These are phyloP conservation scores for Crossoptilon crossoptilon DNA, from an alignment of 2,797 vertebrate genomes.

Conservation along the genomic window DNA sequence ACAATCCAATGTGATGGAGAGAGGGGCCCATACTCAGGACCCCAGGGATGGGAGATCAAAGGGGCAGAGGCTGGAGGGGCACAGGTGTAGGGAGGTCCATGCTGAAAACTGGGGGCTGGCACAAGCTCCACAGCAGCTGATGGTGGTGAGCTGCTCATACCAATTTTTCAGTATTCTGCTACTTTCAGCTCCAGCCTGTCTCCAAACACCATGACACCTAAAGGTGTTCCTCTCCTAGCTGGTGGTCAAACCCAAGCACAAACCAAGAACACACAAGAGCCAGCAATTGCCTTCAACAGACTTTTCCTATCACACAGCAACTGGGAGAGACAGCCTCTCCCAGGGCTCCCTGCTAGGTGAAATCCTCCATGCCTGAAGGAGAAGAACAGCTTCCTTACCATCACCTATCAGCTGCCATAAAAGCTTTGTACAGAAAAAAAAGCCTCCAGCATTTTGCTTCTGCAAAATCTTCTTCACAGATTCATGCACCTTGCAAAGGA, in stretches of 20 bases:
- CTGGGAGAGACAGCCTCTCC: background rate
- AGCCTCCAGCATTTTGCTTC: background rate
- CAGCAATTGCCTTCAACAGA: background rate
- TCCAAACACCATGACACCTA: background rate
- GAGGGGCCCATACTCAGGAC: background rate
- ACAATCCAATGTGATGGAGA: background rate
- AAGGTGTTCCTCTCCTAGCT: background rate
- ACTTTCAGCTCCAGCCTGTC: background rate
- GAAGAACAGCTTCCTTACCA: background rate
- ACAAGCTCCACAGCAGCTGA: background rate
- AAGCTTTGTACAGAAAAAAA: background rate
- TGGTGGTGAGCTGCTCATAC: fast-evolving
- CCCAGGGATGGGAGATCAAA: background rate
- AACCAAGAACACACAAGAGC: background rate
- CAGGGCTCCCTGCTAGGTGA: background rate
- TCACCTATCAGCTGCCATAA: background rate
- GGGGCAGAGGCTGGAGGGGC: background rate
- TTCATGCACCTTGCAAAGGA: background rate
- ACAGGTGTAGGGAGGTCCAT: background rate
- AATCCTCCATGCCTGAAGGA: background rate
- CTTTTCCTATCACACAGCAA: background rate
- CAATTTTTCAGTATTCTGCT: background rate
- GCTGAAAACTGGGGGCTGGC: background rate
- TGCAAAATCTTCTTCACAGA: background rate
- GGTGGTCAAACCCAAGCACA: background rate